phyloP scores from a whole-genome alignment of 1,140 invertebrate species.

The Pseudoatta argentina region DNA sequence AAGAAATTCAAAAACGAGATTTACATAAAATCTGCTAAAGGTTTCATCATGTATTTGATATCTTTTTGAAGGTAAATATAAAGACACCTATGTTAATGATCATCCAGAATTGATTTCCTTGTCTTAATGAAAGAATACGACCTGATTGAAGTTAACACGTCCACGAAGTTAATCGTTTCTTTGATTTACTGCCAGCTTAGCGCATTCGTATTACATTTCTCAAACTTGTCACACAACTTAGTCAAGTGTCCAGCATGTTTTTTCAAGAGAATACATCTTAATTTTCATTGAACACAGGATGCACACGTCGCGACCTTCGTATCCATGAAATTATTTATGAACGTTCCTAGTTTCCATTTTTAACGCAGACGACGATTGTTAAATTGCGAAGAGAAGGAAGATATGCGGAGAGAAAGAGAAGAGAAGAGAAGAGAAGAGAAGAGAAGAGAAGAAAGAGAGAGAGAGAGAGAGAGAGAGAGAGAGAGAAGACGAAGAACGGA shows the following conservation, averaged over 20 bases:
- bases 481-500: slow-evolving; percentile 37
- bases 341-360: slow-evolving; percentile 47
- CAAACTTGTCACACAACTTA: slow-evolving; percentile 13
- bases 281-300: slow-evolving; percentile 51
- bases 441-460: no score
- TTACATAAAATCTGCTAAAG: not conserved
- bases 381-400: slow-evolving; percentile 40
- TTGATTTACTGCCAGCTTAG: slow-evolving; percentile 2
- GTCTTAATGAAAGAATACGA: not conserved
- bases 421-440: no score
- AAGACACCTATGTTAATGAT: not conserved
- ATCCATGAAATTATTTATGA: slow-evolving; percentile 59
- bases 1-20: not conserved
- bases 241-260: not conserved
- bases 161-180: not conserved
- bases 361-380: slow-evolving; percentile 34
- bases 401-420: no score
- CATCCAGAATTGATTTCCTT: not conserved
- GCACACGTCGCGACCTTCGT: slow-evolving; percentile 48
- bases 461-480: not conserved
- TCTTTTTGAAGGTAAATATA: not conserved
- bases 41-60: not conserved
- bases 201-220: slow-evolving; percentile 7
- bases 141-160: not conserved
- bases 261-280: slow-evolving; percentile 25